A percentile compares a stretch with the other conserved stretches of the same genome.
phyloP scores from a whole-genome alignment of 2,888 invertebrate genomes.

The Pristionchus entomophagus region DNA sequence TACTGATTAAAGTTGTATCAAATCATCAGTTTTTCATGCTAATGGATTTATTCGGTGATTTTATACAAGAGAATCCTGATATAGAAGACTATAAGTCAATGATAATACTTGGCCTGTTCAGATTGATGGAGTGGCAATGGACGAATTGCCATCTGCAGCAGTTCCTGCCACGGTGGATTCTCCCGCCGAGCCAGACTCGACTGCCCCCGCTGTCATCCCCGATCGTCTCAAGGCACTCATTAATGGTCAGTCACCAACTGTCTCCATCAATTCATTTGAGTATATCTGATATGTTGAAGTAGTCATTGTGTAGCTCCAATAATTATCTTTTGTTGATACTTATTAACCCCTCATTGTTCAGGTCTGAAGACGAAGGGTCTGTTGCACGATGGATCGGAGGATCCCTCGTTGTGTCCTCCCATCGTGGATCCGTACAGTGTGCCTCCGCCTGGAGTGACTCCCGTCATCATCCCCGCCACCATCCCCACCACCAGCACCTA shows the following conservation, averaged over 20 bases:
- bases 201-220: neutral
- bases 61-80: too few species aligned
- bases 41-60: too few species aligned
- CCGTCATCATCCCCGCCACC: neutral
- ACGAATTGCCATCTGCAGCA: neutral
- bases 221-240: slow-evolving; percentile 41
- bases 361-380: slow-evolving; percentile 44
- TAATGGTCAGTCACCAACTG: neutral
- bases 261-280: too few species aligned
- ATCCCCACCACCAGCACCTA: neutral
- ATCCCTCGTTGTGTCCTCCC: too few species aligned
- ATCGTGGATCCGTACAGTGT: neutral
- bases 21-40: too few species aligned
- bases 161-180: neutral
- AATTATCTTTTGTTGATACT: too few species aligned
- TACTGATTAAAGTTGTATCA: neutral
- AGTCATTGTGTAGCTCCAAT: too few species aligned
- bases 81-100: too few species aligned
- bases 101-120: too few species aligned
- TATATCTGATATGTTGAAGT: too few species aligned
- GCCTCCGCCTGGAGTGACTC: neutral
- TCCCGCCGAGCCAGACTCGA: neutral
- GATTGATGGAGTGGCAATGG: neutral
- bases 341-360: too few species aligned
- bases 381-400: slow-evolving; percentile 5